These are phyloP conservation scores for Scophthalmus maximus DNA, from an alignment of 2,113 vertebrate genomes.

Conservation along the genomic window DNA sequence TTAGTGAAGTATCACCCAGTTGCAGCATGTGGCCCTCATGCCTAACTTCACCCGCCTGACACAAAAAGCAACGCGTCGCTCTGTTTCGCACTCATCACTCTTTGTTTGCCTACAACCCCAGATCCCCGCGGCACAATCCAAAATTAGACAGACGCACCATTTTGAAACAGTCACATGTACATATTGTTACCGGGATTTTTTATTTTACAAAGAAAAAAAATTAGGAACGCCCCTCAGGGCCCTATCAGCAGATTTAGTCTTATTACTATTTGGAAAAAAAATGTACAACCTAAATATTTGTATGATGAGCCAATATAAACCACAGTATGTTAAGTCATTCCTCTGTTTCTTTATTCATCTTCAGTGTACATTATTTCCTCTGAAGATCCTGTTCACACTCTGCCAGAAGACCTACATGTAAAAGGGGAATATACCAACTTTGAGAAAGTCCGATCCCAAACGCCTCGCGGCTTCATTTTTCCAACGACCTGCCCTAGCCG, in stretches of 20 bases:
- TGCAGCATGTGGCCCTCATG: no score
- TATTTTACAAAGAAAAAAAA: no score
- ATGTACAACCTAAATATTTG: neutral
- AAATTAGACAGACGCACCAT: neutral
- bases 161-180: neutral
- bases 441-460: no score
- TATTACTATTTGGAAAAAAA: neutral
- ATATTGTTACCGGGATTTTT: neutral
- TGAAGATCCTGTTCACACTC: no score
- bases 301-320: no score
- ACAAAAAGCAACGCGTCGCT: neutral
- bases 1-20: no score
- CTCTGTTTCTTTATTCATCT: no score
- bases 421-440: no score
- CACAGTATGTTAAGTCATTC: no score
- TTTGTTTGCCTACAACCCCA: neutral
- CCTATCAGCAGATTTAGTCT: neutral
- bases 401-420: no score
- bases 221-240: neutral
- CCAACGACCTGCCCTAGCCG: neutral
- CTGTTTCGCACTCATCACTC: neutral
- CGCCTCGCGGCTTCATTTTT: no score
- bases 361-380: no score
- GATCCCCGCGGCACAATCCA: neutral
- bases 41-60: neutral